Evolutionary conservation across 1,140 invertebrate species (phyloP), one percentile per base, ranked within the genome.

Genomic region (Nasonia giraulti): DNA sequence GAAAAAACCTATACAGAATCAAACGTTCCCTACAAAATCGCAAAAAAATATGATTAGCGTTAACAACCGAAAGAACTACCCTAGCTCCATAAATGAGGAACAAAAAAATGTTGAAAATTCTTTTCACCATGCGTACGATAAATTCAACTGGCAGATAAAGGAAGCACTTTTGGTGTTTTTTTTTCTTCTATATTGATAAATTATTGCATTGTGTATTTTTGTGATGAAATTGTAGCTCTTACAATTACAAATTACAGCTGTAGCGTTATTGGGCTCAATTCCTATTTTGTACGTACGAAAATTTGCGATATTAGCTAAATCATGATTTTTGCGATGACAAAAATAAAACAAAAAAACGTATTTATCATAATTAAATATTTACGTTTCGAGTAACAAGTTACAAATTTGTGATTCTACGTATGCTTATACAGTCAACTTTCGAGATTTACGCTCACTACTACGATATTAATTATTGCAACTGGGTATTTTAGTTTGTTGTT

Each of bases 111-210:
- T 69, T 81, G 62, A 71, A 71, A 66, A 77, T 75, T 81, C n/a
- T 73, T 40, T 87, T 75, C 84, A 77, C 83, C 69, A 66, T 55
- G 85, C 80, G 83, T 86, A 89, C 37, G 85, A 88, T 83, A 85
- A 86, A 88, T 85, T 87, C 73, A 88, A 87, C 66, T 87, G 84
- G 75, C 84, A 87, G 78, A 87, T 87, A 75, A 88, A 88, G 87
- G 86, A 88, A 89, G 87, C 87, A 89, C 88, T 87, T 89, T 87
- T 88, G 86, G 83, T 89, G 85, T 87, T 88, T 77, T 86, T 62
- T 62, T 37, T 62, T 37, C 47, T n/a, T 83, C 47, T 80, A 74
- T 74, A 62, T 68, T 68, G 10, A 82, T 81, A 47, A 78, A 27
- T 40, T 80, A 80, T 80, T 84, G 47, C 69, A 74, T 84, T 73